Evolutionary conservation across 2,888 invertebrate genomes (phyloP), one percentile per base, ranked within the genome.

Genomic region (Ferdinandea cuprea): DNA sequence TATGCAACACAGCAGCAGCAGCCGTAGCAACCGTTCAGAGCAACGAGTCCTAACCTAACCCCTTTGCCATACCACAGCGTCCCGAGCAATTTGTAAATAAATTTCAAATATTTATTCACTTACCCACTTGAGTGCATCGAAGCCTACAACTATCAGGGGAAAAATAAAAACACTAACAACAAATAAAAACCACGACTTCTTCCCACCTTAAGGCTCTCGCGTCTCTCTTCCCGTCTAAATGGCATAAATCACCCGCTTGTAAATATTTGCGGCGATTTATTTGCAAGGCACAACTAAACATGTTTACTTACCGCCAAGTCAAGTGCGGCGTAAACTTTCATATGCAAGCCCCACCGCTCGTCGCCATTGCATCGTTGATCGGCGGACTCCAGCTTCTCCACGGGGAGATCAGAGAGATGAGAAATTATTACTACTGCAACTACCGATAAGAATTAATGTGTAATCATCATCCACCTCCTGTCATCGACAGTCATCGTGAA

Each of bases 191-290:
- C 13, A 2, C 50, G 30, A 56, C 13, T 25, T 37, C 37, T 71
- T 44, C n/a, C 61, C 81, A 76, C 81, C 76, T 71, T 50, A 69
- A 76, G 77, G 59, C 80, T 56, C 44, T 46, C 21, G 1, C 11
- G 5, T 17, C 8, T 19, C 42, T n/a, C 25, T 15, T 42, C 21
- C 42, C 58, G 8, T 21, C 81, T 61, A 73, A 83, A 68, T 72
- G 72, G 83, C 83, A 83, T 83, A 83, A 83, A 83, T 83, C 83
- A 83, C 83, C 83, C 56, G 83, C 83, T 83, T 78, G 83, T 83
- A 83, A 83, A 83, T 83, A 83, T 83, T 83, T 83, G 83, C 83
- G 46, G 83, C 83, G 83, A 83, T 83, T 83, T 83, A 83, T 83
- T 83, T 73, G 78, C 83, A 73, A 83, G 83, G 78, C 66, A 73